phyloP scores from a whole-genome alignment of 2,113 vertebrate genomes.

The Pachyramphus minor region DNA sequence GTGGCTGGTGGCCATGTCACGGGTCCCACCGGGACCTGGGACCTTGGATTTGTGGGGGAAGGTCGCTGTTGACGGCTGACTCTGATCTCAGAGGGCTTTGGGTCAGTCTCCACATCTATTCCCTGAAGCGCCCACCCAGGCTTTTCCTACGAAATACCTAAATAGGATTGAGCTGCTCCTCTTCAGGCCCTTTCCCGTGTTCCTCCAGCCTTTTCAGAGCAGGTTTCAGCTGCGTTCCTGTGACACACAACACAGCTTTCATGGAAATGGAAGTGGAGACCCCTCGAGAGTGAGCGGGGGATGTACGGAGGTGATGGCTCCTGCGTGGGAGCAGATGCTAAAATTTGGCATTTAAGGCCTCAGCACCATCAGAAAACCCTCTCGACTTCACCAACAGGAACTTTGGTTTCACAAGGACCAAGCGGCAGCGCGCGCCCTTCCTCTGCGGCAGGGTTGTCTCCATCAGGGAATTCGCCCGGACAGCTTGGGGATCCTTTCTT shows the following conservation, averaged over 20 bases:
- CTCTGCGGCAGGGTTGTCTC: background rate
- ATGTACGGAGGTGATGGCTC: accelerated
- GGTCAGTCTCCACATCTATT: background rate
- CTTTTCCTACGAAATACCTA: background rate
- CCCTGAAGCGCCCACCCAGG: background rate
- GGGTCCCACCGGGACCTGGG: background rate
- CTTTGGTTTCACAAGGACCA: background rate
- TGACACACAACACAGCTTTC: background rate
- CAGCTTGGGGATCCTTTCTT: background rate
- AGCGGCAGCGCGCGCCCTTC: background rate
- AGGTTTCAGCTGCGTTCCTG: background rate
- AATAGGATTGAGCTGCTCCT: background rate
- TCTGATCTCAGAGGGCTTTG: background rate
- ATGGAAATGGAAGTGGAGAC: accelerated
- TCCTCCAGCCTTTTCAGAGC: background rate
- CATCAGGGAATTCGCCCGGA: accelerated
- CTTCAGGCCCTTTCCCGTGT: accelerated
- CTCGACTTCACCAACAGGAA: background rate
- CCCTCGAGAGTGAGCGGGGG: accelerated
- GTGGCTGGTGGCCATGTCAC: background rate
- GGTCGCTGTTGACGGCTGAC: accelerated
- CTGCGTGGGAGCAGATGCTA: background rate
- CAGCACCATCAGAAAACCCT: conserved; percentile 22
- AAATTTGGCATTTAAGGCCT: conserved; percentile 25
- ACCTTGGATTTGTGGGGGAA: background rate